These are phyloP conservation scores for Olivierus martensii DNA, from an alignment of 1,140 invertebrate species.

Conservation along the genomic window DNA sequence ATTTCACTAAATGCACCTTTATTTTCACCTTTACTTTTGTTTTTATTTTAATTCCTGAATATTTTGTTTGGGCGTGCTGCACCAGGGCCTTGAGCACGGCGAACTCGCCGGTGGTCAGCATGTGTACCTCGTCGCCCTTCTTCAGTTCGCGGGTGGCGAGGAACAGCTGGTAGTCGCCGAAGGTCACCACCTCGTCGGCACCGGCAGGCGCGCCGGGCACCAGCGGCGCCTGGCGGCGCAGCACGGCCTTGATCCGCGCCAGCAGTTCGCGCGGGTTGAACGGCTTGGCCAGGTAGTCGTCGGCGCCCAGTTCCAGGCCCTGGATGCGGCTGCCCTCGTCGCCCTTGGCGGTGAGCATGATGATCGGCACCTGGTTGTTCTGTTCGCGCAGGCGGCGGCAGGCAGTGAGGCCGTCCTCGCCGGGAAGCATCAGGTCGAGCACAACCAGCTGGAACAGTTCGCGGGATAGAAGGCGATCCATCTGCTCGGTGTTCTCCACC, in stretches of 20 bases:
- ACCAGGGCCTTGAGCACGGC: too few species aligned
- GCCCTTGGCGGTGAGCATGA: slow-evolving; percentile 20
- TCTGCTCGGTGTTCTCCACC: not conserved
- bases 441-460: too few species aligned
- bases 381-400: slow-evolving; percentile 9
- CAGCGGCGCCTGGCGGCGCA: not conserved
- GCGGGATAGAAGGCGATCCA: not conserved
- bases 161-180: too few species aligned
- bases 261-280: slow-evolving; percentile 19
- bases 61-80: too few species aligned
- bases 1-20: too few species aligned
- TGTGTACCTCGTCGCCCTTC: too few species aligned
- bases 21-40: too few species aligned
- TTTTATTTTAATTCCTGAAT: too few species aligned
- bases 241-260: slow-evolving; percentile 1
- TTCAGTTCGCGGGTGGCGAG: too few species aligned
- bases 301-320: slow-evolving; percentile 24
- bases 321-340: slow-evolving; percentile 20
- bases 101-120: too few species aligned
- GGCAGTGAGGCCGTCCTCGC: slow-evolving; percentile 13
- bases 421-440: slow-evolving; percentile 19
- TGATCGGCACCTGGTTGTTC: slow-evolving; percentile 7
- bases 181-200: too few species aligned
- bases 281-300: slow-evolving; percentile 24
- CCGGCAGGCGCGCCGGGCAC: too few species aligned